Evolutionary conservation across 2,797 vertebrate genomes (phyloP).

Genomic region (Tolypeutes matacus): DNA sequence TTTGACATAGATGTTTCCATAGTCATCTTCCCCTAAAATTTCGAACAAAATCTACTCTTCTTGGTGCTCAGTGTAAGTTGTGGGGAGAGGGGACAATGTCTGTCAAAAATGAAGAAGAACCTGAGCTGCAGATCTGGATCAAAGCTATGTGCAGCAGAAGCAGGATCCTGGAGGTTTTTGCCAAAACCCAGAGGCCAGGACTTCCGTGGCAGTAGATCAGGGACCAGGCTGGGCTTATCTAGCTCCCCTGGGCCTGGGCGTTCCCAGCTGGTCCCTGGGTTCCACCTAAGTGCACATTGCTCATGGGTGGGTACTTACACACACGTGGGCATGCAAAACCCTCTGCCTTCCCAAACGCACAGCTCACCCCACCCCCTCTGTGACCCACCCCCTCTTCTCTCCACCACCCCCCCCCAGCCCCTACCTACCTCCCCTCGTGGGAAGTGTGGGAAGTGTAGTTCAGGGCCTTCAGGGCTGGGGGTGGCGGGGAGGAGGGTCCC

Average conservation of each 20-base stretch:
- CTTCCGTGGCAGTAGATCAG: neutral
- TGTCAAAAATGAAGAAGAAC: neutral
- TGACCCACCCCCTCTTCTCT: neutral
- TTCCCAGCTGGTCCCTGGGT: neutral
- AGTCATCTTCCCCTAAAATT: neutral
- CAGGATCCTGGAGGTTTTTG: conserved; percentile 11
- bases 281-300: neutral
- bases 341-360: neutral
- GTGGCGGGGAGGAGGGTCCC: neutral
- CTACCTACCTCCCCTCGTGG: neutral
- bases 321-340: neutral
- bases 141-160: neutral
- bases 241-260: neutral
- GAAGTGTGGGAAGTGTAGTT: neutral
- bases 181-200: neutral
- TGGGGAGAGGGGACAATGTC: neutral
- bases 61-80: neutral
- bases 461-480: neutral
- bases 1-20: neutral
- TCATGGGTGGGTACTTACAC: neutral
- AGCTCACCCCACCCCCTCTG: neutral
- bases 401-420: accelerated
- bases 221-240: neutral
- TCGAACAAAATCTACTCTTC: neutral
- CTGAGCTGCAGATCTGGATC: neutral